A percentile compares a stretch with the other conserved stretches of the same genome.
Evolutionary conservation across 2,797 vertebrate species (phyloP).

Genomic region (Eospalax fontanierii): DNA sequence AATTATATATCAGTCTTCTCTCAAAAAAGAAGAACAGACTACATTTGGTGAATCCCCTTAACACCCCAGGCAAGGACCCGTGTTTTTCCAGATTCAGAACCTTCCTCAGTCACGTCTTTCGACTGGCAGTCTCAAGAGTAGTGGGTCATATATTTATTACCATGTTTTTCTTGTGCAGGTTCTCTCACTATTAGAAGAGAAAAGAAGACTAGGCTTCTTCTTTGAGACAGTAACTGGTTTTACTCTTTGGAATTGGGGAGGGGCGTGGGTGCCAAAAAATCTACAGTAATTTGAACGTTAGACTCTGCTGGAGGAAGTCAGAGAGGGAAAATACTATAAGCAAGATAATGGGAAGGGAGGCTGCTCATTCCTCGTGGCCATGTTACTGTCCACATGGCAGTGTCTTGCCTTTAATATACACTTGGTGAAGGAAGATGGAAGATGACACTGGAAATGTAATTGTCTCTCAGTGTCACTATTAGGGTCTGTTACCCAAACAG

Average conservation of each 20-base stretch:
- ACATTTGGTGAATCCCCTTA: background rate
- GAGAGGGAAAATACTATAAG: background rate
- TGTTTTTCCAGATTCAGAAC: background rate
- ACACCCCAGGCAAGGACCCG: background rate
- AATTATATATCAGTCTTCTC: background rate
- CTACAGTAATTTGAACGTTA: slow-evolving; percentile 31
- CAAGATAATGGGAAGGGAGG: slow-evolving; percentile 55
- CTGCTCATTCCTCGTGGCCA: slow-evolving; percentile 42
- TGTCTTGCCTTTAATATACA: slow-evolving; percentile 54
- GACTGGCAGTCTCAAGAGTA: background rate
- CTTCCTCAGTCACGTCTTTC: background rate
- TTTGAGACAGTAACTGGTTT: background rate
- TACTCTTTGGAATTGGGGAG: background rate
- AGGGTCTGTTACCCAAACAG: slow-evolving; percentile 79
- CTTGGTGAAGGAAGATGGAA: slow-evolving; percentile 76
- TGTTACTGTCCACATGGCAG: slow-evolving; percentile 66
- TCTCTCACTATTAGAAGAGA: background rate
- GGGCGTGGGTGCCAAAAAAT: background rate
- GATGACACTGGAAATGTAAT: slow-evolving; percentile 70
- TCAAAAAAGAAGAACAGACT: background rate
- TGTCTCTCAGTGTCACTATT: slow-evolving; percentile 72
- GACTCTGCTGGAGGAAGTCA: slow-evolving; percentile 2
- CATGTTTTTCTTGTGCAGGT: background rate
- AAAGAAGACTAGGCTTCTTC: background rate
- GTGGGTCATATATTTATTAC: background rate